Evolutionary conservation across 2,113 vertebrate species (phyloP), one percentile per base, ranked within the genome.

Genomic region (Sylvilagus bachmani): DNA sequence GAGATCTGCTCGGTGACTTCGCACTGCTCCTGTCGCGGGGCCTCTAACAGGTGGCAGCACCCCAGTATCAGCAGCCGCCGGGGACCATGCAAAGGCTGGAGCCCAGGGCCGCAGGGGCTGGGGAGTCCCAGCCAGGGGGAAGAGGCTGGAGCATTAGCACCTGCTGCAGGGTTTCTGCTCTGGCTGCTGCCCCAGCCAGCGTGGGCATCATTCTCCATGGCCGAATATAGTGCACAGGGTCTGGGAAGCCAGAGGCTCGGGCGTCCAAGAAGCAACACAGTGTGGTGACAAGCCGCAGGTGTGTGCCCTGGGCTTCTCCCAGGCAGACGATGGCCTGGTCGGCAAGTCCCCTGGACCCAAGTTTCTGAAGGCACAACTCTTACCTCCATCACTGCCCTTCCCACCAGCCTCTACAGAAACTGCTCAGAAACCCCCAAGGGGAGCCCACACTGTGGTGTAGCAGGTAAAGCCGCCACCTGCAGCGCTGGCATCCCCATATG

Each of bases 101-200:
- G 73, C 79, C 44, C 0, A 38, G 66, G 12, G 70, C 16, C 88
- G 38, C 78, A 92, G 86, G 61, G 95, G 36, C 19, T 86, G 87
- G 71, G 83, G 67, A 70, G 62, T 73, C 67, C 51, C 93, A 38
- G 44, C 73, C 71, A 93, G 91, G n/a, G 31, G 12, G 85, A 89
- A 89, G 55, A 61, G 44, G 38, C 25, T 17, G 79, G 90, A 93
- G 67, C 70, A 86, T 21, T n/a, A 36, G 86, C 94, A 61, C 96
- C 92, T 96, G 97, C 96, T 95, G 92, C 0, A 79, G 62, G 88
- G 55, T 91, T 96, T 96, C 96, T 97, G 93, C 96, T 96, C 96
- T 66, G 70, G 24, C 24, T 85, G 86, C 75, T 5, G 33, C n/a
- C 95, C 92, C 96, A 62, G 95, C 58, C 89, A 84, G 97, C 97